Base-by-base conservation (phyloP, 1,140 invertebrate genomes). In the Bombus difficillimus region DNA sequence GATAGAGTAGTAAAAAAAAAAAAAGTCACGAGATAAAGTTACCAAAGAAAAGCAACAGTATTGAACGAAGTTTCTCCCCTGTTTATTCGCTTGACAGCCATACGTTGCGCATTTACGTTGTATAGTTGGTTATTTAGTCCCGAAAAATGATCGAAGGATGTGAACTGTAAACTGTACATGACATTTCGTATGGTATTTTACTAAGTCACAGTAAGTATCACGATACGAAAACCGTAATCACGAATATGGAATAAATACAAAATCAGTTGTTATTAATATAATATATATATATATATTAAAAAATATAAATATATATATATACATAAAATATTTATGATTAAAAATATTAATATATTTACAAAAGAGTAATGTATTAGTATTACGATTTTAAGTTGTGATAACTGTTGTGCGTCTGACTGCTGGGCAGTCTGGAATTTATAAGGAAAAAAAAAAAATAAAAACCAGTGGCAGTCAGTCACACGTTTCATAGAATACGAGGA, bases 271-370 rank as follows among this genome's bases (percentile, higher is more conserved):
- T 94, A 94, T 93, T 93, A 92, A 93, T 94, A 92, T 90, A 94
- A 94, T 92, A 78, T 83, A 69, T 62, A 59, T 62, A 59, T 78
- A 62, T 78, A 93, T 93, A 94, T 93, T 32, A 86, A 93, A 93
- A 93, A 66, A 93, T 92, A 94, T 91, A 90, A 91, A 89, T 92
- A 92, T 92, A 92, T 93, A 94, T 92, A 82, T 74, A 86, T 69
- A 86, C 57, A 87, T 73, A 87, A 93, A 93, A 93, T 94, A 94
- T 95, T 94, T 93, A 94, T 92, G 90, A 92, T 90, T 93, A 92
- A 93, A 92, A 93, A 92, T 94, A 94, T 94, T 93, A 94, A 93
- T 93, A 94, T 94, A 93, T 92, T 93, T 93, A 94, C 92, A 93
- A 93, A 92, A 41, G 43, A 94, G 86, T 83, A 83, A 81, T 92